A percentile compares a stretch with the other conserved stretches of the same genome.
phyloP scores from a whole-genome alignment of 2,113 vertebrate genomes.

The Tetraodon nigroviridis region DNA sequence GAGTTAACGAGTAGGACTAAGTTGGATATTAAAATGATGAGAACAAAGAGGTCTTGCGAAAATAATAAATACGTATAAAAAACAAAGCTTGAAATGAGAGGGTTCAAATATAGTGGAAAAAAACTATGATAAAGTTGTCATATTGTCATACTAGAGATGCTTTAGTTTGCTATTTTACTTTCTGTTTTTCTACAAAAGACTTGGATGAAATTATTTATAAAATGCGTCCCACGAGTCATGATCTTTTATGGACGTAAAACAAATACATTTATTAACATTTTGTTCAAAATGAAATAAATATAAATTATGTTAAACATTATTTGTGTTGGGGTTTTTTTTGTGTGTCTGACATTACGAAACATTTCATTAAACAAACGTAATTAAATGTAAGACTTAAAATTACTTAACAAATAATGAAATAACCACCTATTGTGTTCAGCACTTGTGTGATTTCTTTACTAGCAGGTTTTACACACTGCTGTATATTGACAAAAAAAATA shows the following conservation, averaged over 20 bases:
- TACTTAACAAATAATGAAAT: no score
- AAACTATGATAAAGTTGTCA: slow-evolving; percentile 73
- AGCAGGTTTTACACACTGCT: no score
- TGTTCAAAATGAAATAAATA: slow-evolving; percentile 80
- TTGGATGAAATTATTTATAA: slow-evolving; percentile 80
- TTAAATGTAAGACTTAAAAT: no score
- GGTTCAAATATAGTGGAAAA: slow-evolving; percentile 68
- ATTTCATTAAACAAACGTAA: background rate
- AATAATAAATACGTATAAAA: slow-evolving; percentile 48
- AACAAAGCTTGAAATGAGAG: slow-evolving; percentile 58
- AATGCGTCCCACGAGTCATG: slow-evolving; percentile 74
- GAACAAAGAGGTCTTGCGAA: slow-evolving; percentile 52
- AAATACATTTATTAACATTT: slow-evolving; percentile 80
- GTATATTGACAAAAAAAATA: no score
- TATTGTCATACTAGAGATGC: slow-evolving; percentile 78
- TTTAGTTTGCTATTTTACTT: slow-evolving; percentile 77
- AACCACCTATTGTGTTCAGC: no score
- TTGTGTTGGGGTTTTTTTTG: slow-evolving; percentile 48
- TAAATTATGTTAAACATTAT: slow-evolving; percentile 77
- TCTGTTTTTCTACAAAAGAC: slow-evolving; percentile 77
- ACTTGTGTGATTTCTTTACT: no score
- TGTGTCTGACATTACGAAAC: background rate
- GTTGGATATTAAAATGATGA: slow-evolving; percentile 60
- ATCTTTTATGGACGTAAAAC: slow-evolving; percentile 77
- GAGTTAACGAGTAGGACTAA: slow-evolving; percentile 68